phyloP scores from a whole-genome alignment of 2,888 invertebrate genomes.

The Acleris emargana region DNA sequence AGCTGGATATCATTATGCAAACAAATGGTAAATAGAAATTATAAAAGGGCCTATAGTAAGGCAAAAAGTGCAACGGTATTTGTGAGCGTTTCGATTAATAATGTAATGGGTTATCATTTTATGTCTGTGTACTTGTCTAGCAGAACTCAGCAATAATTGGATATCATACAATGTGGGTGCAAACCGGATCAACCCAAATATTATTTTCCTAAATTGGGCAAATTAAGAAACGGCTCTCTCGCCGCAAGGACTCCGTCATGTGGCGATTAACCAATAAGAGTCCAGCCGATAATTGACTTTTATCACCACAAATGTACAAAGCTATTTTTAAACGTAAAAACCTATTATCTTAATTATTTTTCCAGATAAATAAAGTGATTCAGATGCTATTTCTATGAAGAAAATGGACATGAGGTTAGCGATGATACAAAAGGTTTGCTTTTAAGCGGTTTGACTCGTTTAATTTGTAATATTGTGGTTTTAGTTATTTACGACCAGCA shows the following conservation, averaged over 20 bases:
- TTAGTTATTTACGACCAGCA: conserved; percentile 1
- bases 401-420: neutral
- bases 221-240: conserved; percentile 15
- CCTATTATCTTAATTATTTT: conserved; percentile 24
- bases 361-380: conserved; percentile 15
- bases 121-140: conserved; percentile 9
- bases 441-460: conserved; percentile 4
- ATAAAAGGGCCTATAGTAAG: no score
- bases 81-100: neutral
- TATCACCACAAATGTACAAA: conserved; percentile 21
- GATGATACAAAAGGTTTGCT: neutral
- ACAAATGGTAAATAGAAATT: no score
- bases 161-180: conserved; percentile 4
- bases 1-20: no score
- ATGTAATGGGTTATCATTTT: conserved; percentile 3
- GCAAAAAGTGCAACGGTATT: no score
- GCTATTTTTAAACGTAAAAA: conserved; percentile 23
- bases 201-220: conserved; percentile 8
- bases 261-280: conserved; percentile 24
- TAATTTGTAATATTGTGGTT: neutral
- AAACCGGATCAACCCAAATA: conserved; percentile 11
- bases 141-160: conserved; percentile 6
- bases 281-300: conserved; percentile 11
- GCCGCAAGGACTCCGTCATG: conserved; percentile 12
- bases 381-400: conserved; percentile 19